These are phyloP conservation scores for Lamellibrachia satsuma DNA, from an alignment of 2,888 invertebrate genomes.

Conservation along the genomic window DNA sequence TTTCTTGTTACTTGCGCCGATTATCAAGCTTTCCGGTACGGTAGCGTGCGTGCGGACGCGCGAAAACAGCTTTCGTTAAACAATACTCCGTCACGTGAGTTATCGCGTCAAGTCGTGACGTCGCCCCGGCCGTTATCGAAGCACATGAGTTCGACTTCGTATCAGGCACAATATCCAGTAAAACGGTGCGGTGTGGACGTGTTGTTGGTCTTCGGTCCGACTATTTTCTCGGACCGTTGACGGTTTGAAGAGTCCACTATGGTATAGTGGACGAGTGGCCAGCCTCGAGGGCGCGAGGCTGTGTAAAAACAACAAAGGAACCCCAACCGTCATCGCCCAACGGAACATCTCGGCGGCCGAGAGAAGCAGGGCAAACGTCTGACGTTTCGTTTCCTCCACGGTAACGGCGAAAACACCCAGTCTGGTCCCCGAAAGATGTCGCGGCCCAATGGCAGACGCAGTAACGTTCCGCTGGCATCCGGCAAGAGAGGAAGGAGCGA, in stretches of 20 bases:
- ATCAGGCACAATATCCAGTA: background rate
- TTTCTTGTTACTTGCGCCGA: background rate
- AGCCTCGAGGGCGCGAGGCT: slow-evolving; percentile 17
- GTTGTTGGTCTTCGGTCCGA: slow-evolving; percentile 13
- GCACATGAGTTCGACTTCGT: slow-evolving; percentile 1
- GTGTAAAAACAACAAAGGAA: background rate
- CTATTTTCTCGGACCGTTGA: slow-evolving; percentile 4
- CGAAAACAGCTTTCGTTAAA: background rate
- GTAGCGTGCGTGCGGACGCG: background rate
- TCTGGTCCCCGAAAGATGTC: background rate
- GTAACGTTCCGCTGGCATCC: background rate
- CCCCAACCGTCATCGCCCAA: slow-evolving; percentile 2
- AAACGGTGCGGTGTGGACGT: slow-evolving; percentile 17
- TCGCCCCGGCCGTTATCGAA: background rate
- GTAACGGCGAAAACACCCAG: background rate
- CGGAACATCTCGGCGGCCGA: background rate
- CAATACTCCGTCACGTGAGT: background rate
- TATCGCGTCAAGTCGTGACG: background rate
- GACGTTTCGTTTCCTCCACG: background rate
- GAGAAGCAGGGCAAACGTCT: background rate
- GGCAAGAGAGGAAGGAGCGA: background rate
- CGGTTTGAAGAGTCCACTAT: slow-evolving; percentile 17
- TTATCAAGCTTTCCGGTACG: background rate
- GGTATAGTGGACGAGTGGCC: slow-evolving; percentile 2
- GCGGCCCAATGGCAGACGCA: background rate